Evolutionary conservation across 2,888 invertebrate species (phyloP).

Genomic region (Nymphalis polychloros): DNA sequence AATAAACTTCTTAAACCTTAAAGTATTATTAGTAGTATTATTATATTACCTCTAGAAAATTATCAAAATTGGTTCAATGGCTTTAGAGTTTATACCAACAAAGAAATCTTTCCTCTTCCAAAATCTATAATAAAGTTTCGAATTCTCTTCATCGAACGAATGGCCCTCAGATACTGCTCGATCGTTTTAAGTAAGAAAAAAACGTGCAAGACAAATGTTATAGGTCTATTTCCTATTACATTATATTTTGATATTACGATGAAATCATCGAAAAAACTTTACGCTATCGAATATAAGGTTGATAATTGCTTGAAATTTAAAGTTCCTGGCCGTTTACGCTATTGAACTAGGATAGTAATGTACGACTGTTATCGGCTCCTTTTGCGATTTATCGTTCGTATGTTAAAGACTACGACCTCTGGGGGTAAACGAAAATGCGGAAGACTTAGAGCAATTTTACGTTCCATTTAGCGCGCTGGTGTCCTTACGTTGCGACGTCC

Average conservation of each 20-base stretch:
- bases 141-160: background rate
- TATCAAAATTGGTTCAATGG: no score
- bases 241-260: slow-evolving; percentile 5
- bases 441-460: slow-evolving; percentile 36
- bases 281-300: background rate
- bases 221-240: slow-evolving; percentile 23
- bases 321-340: slow-evolving; percentile 24
- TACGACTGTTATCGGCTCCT: slow-evolving; percentile 37
- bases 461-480: slow-evolving; percentile 38
- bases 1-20: no score
- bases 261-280: slow-evolving; percentile 5
- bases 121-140: background rate
- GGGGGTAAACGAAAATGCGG: slow-evolving; percentile 36
- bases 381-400: slow-evolving; percentile 36
- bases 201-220: slow-evolving; percentile 23
- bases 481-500: slow-evolving; percentile 17
- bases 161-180: slow-evolving; percentile 15
- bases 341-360: slow-evolving; percentile 34
- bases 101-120: no score
- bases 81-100: no score
- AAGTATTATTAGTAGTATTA: no score
- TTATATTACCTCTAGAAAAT: no score
- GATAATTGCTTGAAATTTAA: slow-evolving; percentile 6
- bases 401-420: slow-evolving; percentile 38
- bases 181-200: slow-evolving; percentile 25